Percentiles rank a stretch among this genome's conserved stretches.
These are phyloP conservation scores for Melanotaenia duboulayi DNA, from an alignment of 2,113 vertebrate species.

Conservation along the genomic window DNA sequence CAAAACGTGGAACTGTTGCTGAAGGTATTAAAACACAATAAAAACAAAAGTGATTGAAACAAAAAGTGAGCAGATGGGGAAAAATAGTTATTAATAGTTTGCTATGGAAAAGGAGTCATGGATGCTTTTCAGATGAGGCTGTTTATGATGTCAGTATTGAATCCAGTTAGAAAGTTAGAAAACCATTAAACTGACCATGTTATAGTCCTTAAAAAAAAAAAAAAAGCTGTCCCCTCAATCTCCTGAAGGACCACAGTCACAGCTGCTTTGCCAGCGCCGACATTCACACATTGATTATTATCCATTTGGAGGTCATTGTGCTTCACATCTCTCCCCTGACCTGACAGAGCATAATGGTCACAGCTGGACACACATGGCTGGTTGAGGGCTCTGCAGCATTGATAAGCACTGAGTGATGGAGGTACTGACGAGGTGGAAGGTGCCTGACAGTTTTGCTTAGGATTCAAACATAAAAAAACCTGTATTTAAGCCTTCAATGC, in stretches of 20 bases:
- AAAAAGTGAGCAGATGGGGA: no score
- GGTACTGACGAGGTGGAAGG: slow-evolving; percentile 43
- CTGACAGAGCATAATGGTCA: slow-evolving; percentile 28
- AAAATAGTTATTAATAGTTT: no score
- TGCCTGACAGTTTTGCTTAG: slow-evolving; percentile 19
- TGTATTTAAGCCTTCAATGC: not conserved
- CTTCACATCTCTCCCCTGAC: slow-evolving; percentile 36
- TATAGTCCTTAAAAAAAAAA: no score
- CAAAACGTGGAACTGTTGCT: no score
- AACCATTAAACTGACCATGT: no score
- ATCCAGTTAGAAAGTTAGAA: no score
- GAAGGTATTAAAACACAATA: no score
- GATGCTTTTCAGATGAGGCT: no score
- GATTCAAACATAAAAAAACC: slow-evolving; percentile 21
- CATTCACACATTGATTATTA: slow-evolving; percentile 69
- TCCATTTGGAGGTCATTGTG: slow-evolving; percentile 55
- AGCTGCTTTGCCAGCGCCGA: slow-evolving; percentile 45
- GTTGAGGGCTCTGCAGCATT: slow-evolving; percentile 33
- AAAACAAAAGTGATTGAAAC: no score
- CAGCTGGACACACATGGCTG: slow-evolving; percentile 55
- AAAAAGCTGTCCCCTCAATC: slow-evolving; percentile 12
- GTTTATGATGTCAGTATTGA: no score
- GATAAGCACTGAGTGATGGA: slow-evolving; percentile 49
- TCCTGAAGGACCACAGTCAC: slow-evolving; percentile 41
- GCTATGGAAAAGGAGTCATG: no score